Percentiles rank a stretch among this genome's conserved stretches.
Conservation (phyloP, 2,113 vertebrate genomes). For the Oriolus oriolus region DNA sequence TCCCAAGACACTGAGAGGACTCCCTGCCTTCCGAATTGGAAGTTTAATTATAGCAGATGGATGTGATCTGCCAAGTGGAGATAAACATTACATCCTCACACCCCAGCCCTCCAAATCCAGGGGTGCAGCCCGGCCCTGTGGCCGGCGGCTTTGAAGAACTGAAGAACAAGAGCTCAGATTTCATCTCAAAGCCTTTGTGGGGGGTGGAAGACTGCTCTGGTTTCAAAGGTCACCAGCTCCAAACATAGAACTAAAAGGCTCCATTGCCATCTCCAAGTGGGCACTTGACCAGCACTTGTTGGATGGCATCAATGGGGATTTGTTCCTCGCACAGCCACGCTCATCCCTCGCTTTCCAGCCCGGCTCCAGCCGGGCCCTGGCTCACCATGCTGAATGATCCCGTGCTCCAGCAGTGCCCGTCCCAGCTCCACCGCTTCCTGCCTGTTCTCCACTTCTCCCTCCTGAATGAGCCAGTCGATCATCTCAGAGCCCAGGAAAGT, state of each 20-base stretch:
- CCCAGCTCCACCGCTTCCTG: constrained; percentile 77
- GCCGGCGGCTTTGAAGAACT: constrained; percentile 13
- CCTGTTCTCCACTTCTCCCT: constrained; percentile 76
- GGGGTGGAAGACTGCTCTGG: neutral
- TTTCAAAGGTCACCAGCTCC: constrained; percentile 49
- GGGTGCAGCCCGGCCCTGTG: neutral
- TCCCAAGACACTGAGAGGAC: neutral
- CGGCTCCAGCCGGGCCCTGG: fast-evolving
- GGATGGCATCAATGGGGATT: constrained; percentile 3
- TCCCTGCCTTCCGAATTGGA: neutral
- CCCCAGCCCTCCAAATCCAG: neutral
- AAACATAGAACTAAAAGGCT: constrained; percentile 49
- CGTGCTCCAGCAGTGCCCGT: constrained; percentile 76
- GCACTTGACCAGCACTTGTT: constrained; percentile 56
- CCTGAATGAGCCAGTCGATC: constrained; percentile 83
- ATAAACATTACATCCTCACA: neutral
- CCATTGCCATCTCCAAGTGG: constrained; percentile 23
- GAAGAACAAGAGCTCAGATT: constrained; percentile 25
- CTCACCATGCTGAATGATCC: constrained; percentile 84
- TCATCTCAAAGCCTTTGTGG: neutral
- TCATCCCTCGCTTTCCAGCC: neutral
- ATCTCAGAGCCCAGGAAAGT: constrained; percentile 80
- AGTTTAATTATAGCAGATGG: neutral
- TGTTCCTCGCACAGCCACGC: neutral
- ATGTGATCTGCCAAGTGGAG: neutral